Base-by-base conservation (phyloP, 2,113 vertebrate species). In the Lota lota region DNA sequence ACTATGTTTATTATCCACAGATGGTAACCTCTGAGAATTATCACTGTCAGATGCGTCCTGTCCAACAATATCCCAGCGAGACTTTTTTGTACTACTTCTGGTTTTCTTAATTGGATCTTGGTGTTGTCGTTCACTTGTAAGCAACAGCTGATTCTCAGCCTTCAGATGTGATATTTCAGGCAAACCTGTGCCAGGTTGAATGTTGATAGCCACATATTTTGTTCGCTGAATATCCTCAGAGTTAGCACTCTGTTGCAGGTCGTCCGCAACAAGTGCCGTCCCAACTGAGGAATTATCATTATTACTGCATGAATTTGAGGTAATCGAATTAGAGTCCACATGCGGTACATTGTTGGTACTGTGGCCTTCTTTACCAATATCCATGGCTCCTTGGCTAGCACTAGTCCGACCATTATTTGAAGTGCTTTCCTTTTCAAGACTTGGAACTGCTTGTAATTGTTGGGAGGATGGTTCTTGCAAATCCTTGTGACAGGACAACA, bases 41-140 rank as follows among this genome's bases (percentile, higher is more conserved):
- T 89, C 88, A 75, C 67, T 79, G 64, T 88, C 89, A 28, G 53
- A 74, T 18, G 28, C 53, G 22, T 90, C 79, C 70, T 93, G 85
- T 57, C 92, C 91, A 63, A 93, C 90, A 73, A 93, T 93, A 76
- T 93, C 92, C 92, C 92, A 93, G 5, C 92, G 63, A 1, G 91
- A 92, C 73, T 84, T 92, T 87, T 87, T 92, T 40, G 74, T 59
- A 36, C 67, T 54, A 59, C 59, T 61, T 71, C 51, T 67, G 54
- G 36, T 85, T 70, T 84, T 88, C 76, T 78, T 89, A 22, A 78
- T 40, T 18, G 56, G 5, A 24, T 75, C 84, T 22, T 19, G 14
- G 57, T 58, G 79, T 53, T 80, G 83, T n/a, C 79, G 70, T 67
- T 73, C 85, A 81, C 69, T 24, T 8, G 60, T 80, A 33, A 22